Conservation (phyloP, 2,888 invertebrate genomes). For the Drosophila pseudotakahashii region DNA sequence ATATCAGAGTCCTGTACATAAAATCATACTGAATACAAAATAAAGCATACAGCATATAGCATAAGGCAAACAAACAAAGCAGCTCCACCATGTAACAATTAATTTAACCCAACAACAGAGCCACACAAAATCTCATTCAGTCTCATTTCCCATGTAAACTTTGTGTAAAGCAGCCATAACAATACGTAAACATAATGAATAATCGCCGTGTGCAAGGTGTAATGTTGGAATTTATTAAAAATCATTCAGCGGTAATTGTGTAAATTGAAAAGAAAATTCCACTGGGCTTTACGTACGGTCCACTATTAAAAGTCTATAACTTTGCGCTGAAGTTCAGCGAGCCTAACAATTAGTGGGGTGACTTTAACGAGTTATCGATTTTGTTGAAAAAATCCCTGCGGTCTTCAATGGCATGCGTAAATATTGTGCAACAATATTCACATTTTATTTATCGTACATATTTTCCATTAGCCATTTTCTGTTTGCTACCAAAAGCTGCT, state of each 20-base stretch:
- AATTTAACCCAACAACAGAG: slow-evolving; percentile 52
- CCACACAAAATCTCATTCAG: slow-evolving; percentile 42
- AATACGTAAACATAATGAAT: slow-evolving; percentile 42
- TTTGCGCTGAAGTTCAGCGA: background rate
- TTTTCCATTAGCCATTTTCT: slow-evolving; percentile 16
- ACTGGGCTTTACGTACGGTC: background rate
- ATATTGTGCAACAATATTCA: slow-evolving; percentile 21
- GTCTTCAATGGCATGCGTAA: slow-evolving; percentile 41
- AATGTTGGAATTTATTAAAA: slow-evolving; percentile 21
- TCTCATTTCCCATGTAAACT: slow-evolving; percentile 51
- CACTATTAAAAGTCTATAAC: slow-evolving; percentile 1
- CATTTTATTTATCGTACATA: slow-evolving; percentile 16
- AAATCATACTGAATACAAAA: slow-evolving; percentile 18
- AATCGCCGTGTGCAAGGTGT: slow-evolving; percentile 18
- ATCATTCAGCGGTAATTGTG: slow-evolving; percentile 17
- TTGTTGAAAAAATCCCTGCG: slow-evolving; percentile 8
- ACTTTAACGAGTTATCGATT: slow-evolving; percentile 9
- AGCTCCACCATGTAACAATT: slow-evolving; percentile 48
- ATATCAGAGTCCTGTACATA: slow-evolving; percentile 38
- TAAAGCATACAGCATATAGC: slow-evolving; percentile 32
- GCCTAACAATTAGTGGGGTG: slow-evolving; percentile 4
- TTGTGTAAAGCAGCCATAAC: slow-evolving; percentile 43
- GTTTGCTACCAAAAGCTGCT: slow-evolving; percentile 34
- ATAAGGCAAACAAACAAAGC: slow-evolving; percentile 35
- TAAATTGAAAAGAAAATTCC: slow-evolving; percentile 24